These are phyloP conservation scores for Leptocoma aspasia DNA, from an alignment of 2,113 vertebrate genomes.

Conservation along the genomic window DNA sequence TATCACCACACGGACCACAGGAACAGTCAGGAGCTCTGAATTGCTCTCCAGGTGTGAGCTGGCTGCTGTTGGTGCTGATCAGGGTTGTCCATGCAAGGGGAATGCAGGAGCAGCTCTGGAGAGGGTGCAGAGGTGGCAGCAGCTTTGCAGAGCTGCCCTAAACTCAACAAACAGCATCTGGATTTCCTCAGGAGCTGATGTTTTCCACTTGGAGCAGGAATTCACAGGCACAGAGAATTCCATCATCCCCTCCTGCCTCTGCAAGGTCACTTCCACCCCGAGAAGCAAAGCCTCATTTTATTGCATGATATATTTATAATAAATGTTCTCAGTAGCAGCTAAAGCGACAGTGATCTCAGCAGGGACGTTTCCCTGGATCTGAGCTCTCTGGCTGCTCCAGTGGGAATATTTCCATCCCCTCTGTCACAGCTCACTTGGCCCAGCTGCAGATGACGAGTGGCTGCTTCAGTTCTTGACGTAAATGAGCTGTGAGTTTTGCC, in stretches of 20 bases:
- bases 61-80: background rate
- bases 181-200: background rate
- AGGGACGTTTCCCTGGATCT: background rate
- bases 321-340: background rate
- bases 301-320: background rate
- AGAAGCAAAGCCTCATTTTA: background rate
- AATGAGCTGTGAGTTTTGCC: background rate
- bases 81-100: background rate
- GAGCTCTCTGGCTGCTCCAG: background rate
- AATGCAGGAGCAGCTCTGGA: background rate
- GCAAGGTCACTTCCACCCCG: background rate
- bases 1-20: too few relatives aligned
- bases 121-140: background rate
- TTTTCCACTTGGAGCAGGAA: background rate
- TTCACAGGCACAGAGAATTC: background rate
- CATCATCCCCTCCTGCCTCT: background rate
- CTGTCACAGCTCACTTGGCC: background rate
- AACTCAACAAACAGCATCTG: background rate
- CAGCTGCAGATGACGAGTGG: background rate
- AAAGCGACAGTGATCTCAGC: background rate
- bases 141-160: background rate
- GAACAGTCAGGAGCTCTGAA: background rate
- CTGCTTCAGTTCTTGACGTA: background rate
- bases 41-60: background rate
- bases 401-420: background rate